Evolutionary conservation across 2,888 invertebrate species (phyloP).

Genomic region (Tolmerus cingulatus): DNA sequence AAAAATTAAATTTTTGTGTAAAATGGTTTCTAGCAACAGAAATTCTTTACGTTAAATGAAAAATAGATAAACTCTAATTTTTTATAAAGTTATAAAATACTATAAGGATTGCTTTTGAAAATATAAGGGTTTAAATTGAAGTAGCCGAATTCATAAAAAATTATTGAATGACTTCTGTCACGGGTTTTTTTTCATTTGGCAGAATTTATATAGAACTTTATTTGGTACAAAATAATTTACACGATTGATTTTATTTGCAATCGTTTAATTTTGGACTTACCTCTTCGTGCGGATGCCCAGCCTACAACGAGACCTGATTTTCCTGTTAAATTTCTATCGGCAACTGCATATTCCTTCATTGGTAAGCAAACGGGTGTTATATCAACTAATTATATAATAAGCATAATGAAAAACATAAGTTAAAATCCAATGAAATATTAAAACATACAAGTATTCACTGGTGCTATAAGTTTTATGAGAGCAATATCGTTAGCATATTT

Average conservation of each 20-base stretch:
- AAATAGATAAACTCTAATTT: too few relatives aligned
- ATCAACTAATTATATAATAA: constrained; percentile 51
- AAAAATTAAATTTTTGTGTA: too few relatives aligned
- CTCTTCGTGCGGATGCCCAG: constrained; percentile 75
- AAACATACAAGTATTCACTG: constrained; percentile 57
- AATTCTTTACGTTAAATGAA: too few relatives aligned
- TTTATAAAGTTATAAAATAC: neutral
- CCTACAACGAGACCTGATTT: constrained; percentile 72
- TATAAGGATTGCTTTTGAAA: neutral
- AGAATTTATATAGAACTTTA: neutral
- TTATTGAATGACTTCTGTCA: neutral
- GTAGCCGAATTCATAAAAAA: neutral
- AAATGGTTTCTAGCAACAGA: too few relatives aligned
- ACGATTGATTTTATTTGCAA: neutral
- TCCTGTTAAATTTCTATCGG: constrained; percentile 62
- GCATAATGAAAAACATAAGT: neutral
- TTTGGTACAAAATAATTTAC: neutral
- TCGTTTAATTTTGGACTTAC: constrained; percentile 55
- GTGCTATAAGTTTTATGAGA: constrained; percentile 63
- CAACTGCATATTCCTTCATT: constrained; percentile 53
- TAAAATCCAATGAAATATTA: neutral
- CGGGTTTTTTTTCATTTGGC: neutral
- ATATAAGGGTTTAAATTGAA: neutral
- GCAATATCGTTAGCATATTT: constrained; percentile 70
- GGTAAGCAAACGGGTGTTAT: constrained; percentile 67